These are phyloP conservation scores for Metridium senile DNA, from an alignment of 92 coral and sea anemone genomes.

Conservation along the genomic window DNA sequence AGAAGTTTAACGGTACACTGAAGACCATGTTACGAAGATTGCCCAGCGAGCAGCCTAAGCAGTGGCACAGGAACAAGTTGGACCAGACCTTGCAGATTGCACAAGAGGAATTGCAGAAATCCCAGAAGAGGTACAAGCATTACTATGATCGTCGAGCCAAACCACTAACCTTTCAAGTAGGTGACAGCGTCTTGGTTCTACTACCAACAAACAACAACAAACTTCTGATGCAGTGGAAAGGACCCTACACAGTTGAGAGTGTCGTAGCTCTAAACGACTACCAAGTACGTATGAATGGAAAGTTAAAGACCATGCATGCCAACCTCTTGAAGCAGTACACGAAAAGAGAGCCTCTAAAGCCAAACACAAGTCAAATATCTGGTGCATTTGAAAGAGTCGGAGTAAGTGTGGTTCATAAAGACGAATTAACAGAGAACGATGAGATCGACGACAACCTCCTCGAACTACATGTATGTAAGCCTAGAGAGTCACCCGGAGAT, in stretches of 20 bases:
- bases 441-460: conserved; percentile 25
- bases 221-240: conserved; percentile 64
- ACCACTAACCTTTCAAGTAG: neutral
- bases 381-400: neutral
- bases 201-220: conserved; percentile 51
- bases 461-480: conserved; percentile 23
- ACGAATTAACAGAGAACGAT: neutral
- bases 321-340: conserved; percentile 42
- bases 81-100: conserved; percentile 32
- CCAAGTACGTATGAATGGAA: conserved; percentile 38
- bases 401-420: neutral
- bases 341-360: no score
- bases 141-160: conserved; percentile 22
- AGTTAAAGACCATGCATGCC: conserved; percentile 31
- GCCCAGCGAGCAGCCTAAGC: conserved; percentile 21
- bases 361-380: no score
- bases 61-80: conserved; percentile 55
- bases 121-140: conserved; percentile 37
- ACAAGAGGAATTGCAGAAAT: conserved; percentile 33
- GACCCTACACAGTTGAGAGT: conserved; percentile 29
- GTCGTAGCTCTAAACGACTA: conserved; percentile 36
- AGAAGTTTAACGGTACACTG: conserved; percentile 48
- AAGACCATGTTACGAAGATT: conserved; percentile 46
- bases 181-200: conserved; percentile 32
- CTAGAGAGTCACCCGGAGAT: conserved; percentile 24